Conservation (phyloP, 2,797 vertebrate genomes). For the Helarctos malayanus region DNA sequence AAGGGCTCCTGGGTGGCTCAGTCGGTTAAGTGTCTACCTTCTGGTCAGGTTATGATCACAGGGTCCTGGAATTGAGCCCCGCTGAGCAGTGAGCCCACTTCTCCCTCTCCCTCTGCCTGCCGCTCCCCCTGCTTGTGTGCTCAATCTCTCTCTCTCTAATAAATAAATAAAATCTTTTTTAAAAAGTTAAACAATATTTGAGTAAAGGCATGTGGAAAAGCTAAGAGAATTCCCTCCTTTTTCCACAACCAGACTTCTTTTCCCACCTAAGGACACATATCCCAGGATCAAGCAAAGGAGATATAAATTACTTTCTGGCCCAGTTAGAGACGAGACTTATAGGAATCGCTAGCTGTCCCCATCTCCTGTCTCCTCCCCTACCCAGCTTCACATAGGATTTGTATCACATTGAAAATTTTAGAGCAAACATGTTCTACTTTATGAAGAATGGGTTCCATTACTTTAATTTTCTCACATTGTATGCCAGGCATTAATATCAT, state of each 20-base stretch:
- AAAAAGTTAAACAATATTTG: neutral
- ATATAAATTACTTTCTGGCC: neutral
- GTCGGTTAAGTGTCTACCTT: no score
- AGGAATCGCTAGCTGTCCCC: neutral
- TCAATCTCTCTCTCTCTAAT: no score
- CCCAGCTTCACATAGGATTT: neutral
- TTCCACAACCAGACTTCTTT: neutral
- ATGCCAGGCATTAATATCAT: neutral
- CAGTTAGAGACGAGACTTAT: neutral
- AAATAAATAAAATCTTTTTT: no score
- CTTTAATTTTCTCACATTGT: neutral
- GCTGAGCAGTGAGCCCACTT: no score
- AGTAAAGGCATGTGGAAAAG: constrained; percentile 47
- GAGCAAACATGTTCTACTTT: constrained; percentile 33
- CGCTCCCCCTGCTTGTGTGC: no score
- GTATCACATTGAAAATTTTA: constrained; percentile 15
- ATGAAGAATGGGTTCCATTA: neutral
- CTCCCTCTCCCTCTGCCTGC: no score
- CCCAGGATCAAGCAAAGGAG: constrained; percentile 25
- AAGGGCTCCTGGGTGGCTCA: neutral
- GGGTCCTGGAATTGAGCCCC: no score
- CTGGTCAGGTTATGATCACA: no score
- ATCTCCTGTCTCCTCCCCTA: neutral
- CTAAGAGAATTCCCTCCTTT: constrained; percentile 21
- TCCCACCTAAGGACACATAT: neutral